Conservation (phyloP, 2,888 invertebrate species). For the Pharmacophagus antenor region DNA sequence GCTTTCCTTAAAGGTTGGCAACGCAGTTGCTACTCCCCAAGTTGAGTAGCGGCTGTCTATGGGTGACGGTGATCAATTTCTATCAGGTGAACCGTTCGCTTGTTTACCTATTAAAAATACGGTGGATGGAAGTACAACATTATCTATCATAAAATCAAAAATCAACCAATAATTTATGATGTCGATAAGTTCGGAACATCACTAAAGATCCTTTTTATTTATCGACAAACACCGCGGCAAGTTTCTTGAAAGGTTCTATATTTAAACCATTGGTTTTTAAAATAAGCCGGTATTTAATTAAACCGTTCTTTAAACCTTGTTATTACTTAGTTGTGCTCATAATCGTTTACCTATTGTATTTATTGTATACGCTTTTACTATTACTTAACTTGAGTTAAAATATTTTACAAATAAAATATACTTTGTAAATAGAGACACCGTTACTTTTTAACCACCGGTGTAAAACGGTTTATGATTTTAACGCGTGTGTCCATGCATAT, state of each 20-base stretch:
- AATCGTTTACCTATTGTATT: constrained; percentile 5
- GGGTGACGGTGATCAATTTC: not conserved
- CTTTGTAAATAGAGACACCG: too few species aligned
- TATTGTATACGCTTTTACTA: not conserved
- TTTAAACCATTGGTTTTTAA: constrained; percentile 31
- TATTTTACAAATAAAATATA: too few species aligned
- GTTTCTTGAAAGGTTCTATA: constrained; percentile 30
- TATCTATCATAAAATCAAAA: too few species aligned
- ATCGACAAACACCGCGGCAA: constrained; percentile 25
- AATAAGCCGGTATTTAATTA: constrained; percentile 33
- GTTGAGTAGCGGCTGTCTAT: too few species aligned
- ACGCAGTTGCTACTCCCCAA: too few species aligned
- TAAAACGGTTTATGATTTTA: too few species aligned
- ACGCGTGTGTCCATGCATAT: too few species aligned
- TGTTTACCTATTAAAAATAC: not conserved
- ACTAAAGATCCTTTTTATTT: constrained; percentile 24
- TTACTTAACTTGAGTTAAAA: not conserved
- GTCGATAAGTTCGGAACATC: constrained; percentile 7
- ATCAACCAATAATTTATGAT: too few species aligned
- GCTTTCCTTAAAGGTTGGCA: too few species aligned
- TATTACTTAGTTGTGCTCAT: constrained; percentile 7
- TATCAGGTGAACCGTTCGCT: too few species aligned
- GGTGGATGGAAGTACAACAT: too few species aligned
- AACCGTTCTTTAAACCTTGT: constrained; percentile 26
- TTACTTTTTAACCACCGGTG: too few species aligned